Percentiles rank a stretch among this genome's conserved stretches.
Evolutionary conservation across 2,797 vertebrate species (phyloP).

Genomic region (Tachyglossus aculeatus): DNA sequence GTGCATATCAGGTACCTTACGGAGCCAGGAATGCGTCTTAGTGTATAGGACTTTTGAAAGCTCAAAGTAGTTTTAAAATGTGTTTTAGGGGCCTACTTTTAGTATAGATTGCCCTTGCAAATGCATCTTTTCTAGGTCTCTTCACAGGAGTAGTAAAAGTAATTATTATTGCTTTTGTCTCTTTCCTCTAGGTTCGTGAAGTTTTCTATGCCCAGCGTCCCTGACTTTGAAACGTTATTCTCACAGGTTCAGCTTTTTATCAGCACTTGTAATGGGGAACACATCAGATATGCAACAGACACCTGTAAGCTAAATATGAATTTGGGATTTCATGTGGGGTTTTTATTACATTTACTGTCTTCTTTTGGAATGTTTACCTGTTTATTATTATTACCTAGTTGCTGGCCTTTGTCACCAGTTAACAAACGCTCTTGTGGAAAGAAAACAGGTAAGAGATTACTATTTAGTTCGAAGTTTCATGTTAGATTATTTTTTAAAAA

Average conservation of each 20-base stretch:
- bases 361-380: conserved; percentile 23
- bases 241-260: conserved; percentile 99
- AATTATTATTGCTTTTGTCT: conserved; percentile 22
- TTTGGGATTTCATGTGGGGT: not conserved
- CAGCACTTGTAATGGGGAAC: conserved; percentile 98
- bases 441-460: conserved; percentile 91
- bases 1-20: too few species aligned
- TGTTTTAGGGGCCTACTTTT: too few species aligned
- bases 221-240: conserved; percentile 98
- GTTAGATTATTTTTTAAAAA: too few species aligned
- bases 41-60: too few species aligned
- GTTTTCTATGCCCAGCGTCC: conserved; percentile 99
- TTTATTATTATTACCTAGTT: conserved; percentile 77
- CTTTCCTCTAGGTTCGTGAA: conserved; percentile 90
- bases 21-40: too few species aligned
- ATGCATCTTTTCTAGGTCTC: not conserved
- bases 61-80: too few species aligned
- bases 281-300: conserved; percentile 99
- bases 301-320: conserved; percentile 85
- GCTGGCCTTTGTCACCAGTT: conserved; percentile 99
- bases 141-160: not conserved
- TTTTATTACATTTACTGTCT: not conserved
- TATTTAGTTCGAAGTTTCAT: not conserved
- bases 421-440: conserved; percentile 97
- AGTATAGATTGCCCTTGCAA: too few species aligned